Evolutionary conservation across 2,797 vertebrate genomes (phyloP), one percentile per base, ranked within the genome.

Genomic region (Pipistrellus nathusii): DNA sequence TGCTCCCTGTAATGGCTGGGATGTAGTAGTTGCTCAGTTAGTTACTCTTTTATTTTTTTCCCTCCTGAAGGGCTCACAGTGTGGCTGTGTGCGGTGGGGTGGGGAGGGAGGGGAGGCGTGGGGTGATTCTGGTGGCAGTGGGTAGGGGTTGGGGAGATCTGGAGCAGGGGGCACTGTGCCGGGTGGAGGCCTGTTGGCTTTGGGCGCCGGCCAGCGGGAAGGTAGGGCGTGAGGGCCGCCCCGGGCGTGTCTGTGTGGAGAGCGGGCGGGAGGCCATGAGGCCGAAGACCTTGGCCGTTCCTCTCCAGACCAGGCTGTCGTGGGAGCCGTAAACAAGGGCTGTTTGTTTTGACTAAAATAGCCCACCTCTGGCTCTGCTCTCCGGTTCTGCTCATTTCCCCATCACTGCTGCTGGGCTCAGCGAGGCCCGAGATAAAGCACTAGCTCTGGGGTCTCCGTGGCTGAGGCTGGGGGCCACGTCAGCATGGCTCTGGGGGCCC

Each of bases 271-370:
- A 77, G 23, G 59, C 14, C 3, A 12, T 2, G 35, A 59, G 27
- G 48, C 68, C 17, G 41, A n/a, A 55, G 80, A 48, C 48, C 25
- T 46, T 44, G 0, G 2, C 48, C 48, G 14, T 69, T 76, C 64
- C 13, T 71, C 77, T 73, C 8, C 15, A 69, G 90, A 68, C 46
- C 4, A 12, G 38, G 72, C 44, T 17, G 66, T 18, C 80, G 46
- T 8, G 35, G 35, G 88, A 71, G 69, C 59, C 10, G 23, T 84
- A 48, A 81, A 87, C 77, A 68, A 66, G 59, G 77, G 8, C 9
- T 90, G 30, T 80, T 87, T 93, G 55, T 48, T 85, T 62, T 72
- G 81, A 85, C 76, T 17, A n/a, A 92, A 94, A 73, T 46, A 53
- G 38, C 81, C 35, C 27, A 41, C 15, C 72, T 44, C 48, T 8